Evolutionary conservation across 2,113 vertebrate genomes (phyloP).

Genomic region (Polypterus senegalus): DNA sequence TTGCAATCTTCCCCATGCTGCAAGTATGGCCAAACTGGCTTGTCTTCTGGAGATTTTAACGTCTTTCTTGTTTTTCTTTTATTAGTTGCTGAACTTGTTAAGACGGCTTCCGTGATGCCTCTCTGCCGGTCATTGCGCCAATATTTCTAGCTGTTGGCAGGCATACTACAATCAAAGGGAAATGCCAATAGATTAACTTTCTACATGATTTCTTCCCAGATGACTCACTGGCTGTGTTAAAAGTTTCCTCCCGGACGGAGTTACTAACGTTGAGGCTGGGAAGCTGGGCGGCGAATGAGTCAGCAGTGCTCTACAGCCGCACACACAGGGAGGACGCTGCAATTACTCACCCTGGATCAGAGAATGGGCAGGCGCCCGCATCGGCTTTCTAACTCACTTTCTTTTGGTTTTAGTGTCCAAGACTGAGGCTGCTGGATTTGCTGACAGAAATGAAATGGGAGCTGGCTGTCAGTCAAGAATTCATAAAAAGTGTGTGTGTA

Average conservation of each 20-base stretch:
- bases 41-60: not conserved
- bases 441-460: too few species aligned
- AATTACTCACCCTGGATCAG: conserved; percentile 60
- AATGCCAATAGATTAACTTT: conserved; percentile 48
- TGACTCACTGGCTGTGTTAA: conserved; percentile 60
- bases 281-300: conserved; percentile 43
- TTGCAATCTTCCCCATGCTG: too few species aligned
- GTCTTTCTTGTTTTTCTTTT: conserved; percentile 11
- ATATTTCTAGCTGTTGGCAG: conserved; percentile 31
- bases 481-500: too few species aligned
- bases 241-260: conserved; percentile 53
- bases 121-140: conserved; percentile 25
- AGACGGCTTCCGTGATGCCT: conserved; percentile 28
- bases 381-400: too few species aligned
- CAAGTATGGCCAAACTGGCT: too few species aligned
- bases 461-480: too few species aligned
- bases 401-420: too few species aligned
- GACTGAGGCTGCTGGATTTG: too few species aligned
- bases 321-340: conserved; percentile 41
- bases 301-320: conserved; percentile 39
- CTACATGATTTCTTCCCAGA: conserved; percentile 43
- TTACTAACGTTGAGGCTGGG: conserved; percentile 36
- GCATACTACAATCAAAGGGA: conserved; percentile 36
- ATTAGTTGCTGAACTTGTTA: conserved; percentile 28
- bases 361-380: too few species aligned